These are phyloP conservation scores for Amblyteles armatorius DNA, from an alignment of 2,888 invertebrate species.

Conservation along the genomic window DNA sequence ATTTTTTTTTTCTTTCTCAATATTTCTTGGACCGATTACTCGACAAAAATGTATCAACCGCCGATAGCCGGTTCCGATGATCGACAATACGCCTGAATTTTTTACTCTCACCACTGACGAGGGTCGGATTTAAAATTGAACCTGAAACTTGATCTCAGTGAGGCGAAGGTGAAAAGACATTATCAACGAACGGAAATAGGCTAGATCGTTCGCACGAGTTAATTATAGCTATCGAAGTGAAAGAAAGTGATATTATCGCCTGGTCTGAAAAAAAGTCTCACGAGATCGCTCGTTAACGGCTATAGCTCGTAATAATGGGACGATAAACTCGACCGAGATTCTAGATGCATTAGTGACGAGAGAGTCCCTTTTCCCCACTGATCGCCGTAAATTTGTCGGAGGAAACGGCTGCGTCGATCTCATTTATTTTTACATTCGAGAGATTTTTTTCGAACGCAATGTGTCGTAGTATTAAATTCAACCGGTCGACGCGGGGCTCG, in stretches of 20 bases:
- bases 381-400: neutral
- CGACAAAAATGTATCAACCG: conserved; percentile 25
- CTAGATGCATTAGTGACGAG: conserved; percentile 16
- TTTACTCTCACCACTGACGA: no score
- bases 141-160: conserved; percentile 10
- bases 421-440: neutral
- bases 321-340: conserved; percentile 21
- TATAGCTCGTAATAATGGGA: conserved; percentile 14
- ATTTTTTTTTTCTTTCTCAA: neutral
- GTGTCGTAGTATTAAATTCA: neutral
- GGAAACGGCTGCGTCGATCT: neutral
- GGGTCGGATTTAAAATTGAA: neutral
- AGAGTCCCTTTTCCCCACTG: conserved; percentile 12
- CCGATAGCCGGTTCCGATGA: neutral
- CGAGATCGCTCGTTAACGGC: conserved; percentile 2
- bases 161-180: conserved; percentile 22
- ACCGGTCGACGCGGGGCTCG: neutral
- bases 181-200: conserved; percentile 27
- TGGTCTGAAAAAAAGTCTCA: neutral
- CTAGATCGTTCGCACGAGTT: conserved; percentile 4
- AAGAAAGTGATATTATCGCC: conserved; percentile 50
- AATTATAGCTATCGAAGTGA: conserved; percentile 39
- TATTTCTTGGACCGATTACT: neutral
- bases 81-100: no score
- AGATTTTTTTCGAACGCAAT: neutral